Percentiles rank a stretch among this genome's conserved stretches.
These are phyloP conservation scores for Masnerella sp. DNA, from an alignment of 2,888 invertebrate genomes.

Conservation along the genomic window DNA sequence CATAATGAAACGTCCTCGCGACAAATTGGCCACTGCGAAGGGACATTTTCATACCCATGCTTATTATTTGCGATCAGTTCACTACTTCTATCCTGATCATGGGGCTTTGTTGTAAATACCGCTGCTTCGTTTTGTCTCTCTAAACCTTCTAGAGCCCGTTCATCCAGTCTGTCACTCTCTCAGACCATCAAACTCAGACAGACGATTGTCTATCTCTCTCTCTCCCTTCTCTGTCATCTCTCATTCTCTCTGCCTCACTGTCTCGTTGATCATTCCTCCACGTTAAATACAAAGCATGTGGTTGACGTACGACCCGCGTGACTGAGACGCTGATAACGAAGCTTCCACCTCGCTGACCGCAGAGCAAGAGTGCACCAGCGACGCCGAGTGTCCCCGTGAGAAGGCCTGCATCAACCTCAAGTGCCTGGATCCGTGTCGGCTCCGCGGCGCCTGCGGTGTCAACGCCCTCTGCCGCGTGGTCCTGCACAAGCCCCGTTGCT, in stretches of 20 bases:
- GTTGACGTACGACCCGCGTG: slow-evolving; percentile 59
- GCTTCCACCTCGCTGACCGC: slow-evolving; percentile 67
- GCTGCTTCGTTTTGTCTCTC: slow-evolving; percentile 77
- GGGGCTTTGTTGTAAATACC: slow-evolving; percentile 81
- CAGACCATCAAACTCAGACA: slow-evolving; percentile 16
- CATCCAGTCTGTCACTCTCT: slow-evolving; percentile 31
- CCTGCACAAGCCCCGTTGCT: slow-evolving; percentile 90
- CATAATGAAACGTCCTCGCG: too few species aligned
- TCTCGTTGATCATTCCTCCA: slow-evolving; percentile 32
- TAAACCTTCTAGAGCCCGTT: slow-evolving; percentile 39
- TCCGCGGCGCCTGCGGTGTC: slow-evolving; percentile 92
- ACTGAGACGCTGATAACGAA: slow-evolving; percentile 17
- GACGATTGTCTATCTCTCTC: not conserved
- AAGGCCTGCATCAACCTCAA: slow-evolving; percentile 94
- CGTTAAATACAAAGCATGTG: slow-evolving; percentile 80
- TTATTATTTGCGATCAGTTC: slow-evolving; percentile 74
- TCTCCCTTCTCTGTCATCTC: slow-evolving; percentile 62
- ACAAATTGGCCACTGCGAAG: slow-evolving; percentile 88
- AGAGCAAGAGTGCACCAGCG: slow-evolving; percentile 93
- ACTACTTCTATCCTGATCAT: slow-evolving; percentile 70
- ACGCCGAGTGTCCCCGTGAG: slow-evolving; percentile 94
- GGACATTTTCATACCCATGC: slow-evolving; percentile 84
- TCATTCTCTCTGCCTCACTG: slow-evolving; percentile 63
- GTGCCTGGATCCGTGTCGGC: slow-evolving; percentile 93
- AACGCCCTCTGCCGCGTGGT: slow-evolving; percentile 93